A percentile compares a stretch with the other conserved stretches of the same genome.
Conservation (phyloP, 2,888 invertebrate species). For the Drosophila ezoana region DNA sequence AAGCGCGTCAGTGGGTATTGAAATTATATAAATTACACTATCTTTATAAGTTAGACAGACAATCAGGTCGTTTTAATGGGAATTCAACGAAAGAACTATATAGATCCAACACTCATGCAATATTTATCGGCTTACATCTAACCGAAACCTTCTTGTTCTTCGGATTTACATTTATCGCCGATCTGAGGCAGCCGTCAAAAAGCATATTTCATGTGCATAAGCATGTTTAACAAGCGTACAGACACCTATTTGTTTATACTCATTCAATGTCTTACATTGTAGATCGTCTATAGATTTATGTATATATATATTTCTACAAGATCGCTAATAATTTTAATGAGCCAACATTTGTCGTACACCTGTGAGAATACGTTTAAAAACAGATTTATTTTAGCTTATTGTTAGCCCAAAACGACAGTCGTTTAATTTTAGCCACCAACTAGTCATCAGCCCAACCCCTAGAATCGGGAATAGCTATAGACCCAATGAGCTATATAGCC, state of each 20-base stretch:
- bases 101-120: not conserved
- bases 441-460: conserved; percentile 30
- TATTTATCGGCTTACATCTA: not conserved
- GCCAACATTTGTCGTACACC: conserved; percentile 72
- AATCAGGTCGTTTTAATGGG: not conserved
- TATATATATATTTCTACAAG: conserved; percentile 40
- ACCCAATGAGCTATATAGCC: conserved; percentile 5
- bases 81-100: not conserved
- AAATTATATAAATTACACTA: not conserved
- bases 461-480: not conserved
- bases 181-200: conserved; percentile 36
- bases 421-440: conserved; percentile 67
- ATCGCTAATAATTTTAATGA: conserved; percentile 76
- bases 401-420: conserved; percentile 50
- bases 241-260: conserved; percentile 19
- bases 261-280: conserved; percentile 1
- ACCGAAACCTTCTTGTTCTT: not conserved
- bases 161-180: conserved; percentile 12
- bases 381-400: conserved; percentile 66
- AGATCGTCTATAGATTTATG: conserved; percentile 7
- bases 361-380: conserved; percentile 77
- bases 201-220: conserved; percentile 21
- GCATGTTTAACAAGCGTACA: conserved; percentile 62
- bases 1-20: conserved; percentile 4
- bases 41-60: not conserved